These are phyloP conservation scores for Chrysodeixis includens DNA, from an alignment of 2,888 invertebrate genomes.

Conservation along the genomic window DNA sequence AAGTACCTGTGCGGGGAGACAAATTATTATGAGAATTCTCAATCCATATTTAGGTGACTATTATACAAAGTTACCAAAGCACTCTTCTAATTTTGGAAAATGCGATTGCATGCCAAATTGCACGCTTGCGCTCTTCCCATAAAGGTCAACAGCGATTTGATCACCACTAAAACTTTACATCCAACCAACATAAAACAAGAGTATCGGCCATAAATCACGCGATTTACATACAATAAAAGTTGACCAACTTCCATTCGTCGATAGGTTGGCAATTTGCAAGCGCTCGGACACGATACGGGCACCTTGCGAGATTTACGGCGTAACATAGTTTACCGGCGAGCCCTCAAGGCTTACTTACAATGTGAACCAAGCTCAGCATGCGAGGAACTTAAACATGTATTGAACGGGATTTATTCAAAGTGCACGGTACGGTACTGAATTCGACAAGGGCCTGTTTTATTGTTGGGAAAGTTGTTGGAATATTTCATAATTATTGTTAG, in stretches of 20 bases:
- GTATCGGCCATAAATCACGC: conserved; percentile 8
- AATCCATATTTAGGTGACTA: too few species aligned
- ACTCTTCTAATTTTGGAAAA: too few species aligned
- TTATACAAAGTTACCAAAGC: too few species aligned
- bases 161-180: not conserved
- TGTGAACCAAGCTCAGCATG: conserved; percentile 56
- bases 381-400: conserved; percentile 53
- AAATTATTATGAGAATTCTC: too few species aligned
- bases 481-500: conserved; percentile 29
- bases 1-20: too few species aligned
- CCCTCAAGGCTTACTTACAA: conserved; percentile 57
- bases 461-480: conserved; percentile 14
- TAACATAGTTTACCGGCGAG: conserved; percentile 49
- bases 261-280: conserved; percentile 52
- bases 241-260: conserved; percentile 46
- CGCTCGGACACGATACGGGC: conserved; percentile 32
- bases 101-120: not conserved
- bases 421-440: conserved; percentile 27
- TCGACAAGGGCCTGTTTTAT: conserved; percentile 36
- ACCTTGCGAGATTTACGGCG: conserved; percentile 57
- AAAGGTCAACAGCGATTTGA: too few species aligned
- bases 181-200: conserved; percentile 10
- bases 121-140: too few species aligned
- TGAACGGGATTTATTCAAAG: conserved; percentile 53
- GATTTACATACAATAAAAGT: conserved; percentile 41